Percentiles rank a stretch among this genome's conserved stretches.
Conservation (phyloP, 2,888 invertebrate genomes). For the Zonitis immaculata region DNA sequence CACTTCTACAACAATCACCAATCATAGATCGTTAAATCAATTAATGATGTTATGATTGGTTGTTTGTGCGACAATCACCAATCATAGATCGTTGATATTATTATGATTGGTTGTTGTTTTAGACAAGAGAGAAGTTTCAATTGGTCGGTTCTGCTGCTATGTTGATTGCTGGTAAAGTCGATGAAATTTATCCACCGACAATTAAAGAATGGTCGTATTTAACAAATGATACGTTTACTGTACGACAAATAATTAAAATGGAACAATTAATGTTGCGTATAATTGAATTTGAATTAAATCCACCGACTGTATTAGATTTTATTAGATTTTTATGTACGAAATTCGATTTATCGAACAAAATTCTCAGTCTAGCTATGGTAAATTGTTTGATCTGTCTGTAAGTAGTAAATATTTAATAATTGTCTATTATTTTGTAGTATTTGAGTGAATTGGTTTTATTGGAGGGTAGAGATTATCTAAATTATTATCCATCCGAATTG, state of each 20-base stretch:
- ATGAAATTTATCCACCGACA: slow-evolving; percentile 43
- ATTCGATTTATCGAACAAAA: slow-evolving; percentile 34
- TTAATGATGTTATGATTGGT: background rate
- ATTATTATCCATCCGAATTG: slow-evolving; percentile 42
- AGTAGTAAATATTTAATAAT: background rate
- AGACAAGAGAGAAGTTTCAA: slow-evolving; percentile 43
- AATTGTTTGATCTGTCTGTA: slow-evolving; percentile 12
- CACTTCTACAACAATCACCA: background rate
- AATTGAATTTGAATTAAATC: slow-evolving; percentile 39
- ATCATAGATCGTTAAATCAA: background rate
- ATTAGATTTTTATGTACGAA: slow-evolving; percentile 37
- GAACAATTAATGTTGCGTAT: slow-evolving; percentile 42
- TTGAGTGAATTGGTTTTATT: slow-evolving; percentile 42
- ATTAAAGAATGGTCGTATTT: slow-evolving; percentile 42
- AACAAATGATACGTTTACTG: slow-evolving; percentile 39
- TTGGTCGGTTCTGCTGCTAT: slow-evolving; percentile 45
- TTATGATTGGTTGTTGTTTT: slow-evolving; percentile 6
- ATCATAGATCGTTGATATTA: background rate
- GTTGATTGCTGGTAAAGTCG: slow-evolving; percentile 45
- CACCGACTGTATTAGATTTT: slow-evolving; percentile 41
- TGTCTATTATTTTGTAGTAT: slow-evolving; percentile 28
- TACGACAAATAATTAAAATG: slow-evolving; percentile 41
- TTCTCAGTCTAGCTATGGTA: slow-evolving; percentile 40
- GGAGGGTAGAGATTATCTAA: slow-evolving; percentile 40
- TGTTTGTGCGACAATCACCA: background rate